Base-by-base conservation (phyloP, 2,888 invertebrate genomes). In the Drosophila koepferae region DNA sequence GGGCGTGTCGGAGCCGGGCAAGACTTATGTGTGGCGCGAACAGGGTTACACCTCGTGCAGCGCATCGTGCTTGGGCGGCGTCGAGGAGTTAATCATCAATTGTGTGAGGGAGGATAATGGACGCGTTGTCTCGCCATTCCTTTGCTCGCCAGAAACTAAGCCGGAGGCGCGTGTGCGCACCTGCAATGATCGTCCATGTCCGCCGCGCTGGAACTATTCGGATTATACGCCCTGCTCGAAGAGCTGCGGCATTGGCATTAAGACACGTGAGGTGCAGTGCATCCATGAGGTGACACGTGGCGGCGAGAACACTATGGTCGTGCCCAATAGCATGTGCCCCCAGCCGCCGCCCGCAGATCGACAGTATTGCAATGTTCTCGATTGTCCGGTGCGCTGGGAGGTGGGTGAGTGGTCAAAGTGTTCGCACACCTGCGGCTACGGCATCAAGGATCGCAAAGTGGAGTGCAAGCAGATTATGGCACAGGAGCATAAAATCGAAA, bases 161-260 rank as follows among this genome's bases (percentile, higher is more conserved):
- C 98, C 98, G 0, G 98, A 98, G 92, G 97, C 97, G 56, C 94
- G 98, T 72, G 97, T 97, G 40, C 94, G 97, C 87, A 97, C 97
- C 0, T 98, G 98, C 94, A 99, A 99, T 91, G 98, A 98, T 89
- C 96, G 97, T 73, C 97, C 99, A 0, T 99, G 99, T 91, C 98
- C 98, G 2, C 98, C 99, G 0, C 95, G 98, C 83, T 98, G 98
- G 98, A 97, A 97, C 91, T 96, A 96, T 84, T 97, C 97, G 0
- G 97, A 97, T 63, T 98, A 97, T 91, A 96, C 97, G 0, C 95
- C 96, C 23, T 99, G 99, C 93, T 97, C 97, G 23, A 97, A 97
- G 92, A 96, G 97, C 3, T 99, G 99, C 91, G 99, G 99, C 38
- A 97, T 98, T 80, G 99, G 99, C 1, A 96, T 97, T 78, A 98